phyloP scores from a whole-genome alignment of 1,140 invertebrate species.

The Penaeus japonicus region DNA sequence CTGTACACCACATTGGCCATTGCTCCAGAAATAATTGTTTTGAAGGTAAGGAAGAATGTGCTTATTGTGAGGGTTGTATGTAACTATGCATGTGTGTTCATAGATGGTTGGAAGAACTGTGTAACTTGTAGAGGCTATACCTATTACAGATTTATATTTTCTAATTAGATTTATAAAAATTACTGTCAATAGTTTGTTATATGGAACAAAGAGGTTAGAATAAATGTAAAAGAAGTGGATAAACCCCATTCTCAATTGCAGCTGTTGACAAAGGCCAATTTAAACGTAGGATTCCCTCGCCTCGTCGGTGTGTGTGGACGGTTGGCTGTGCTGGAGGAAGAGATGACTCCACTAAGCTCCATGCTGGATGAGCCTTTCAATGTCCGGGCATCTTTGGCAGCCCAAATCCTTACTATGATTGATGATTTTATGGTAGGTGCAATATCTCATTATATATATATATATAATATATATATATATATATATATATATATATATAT shows the following conservation, averaged over 20 bases:
- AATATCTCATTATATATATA: too few relatives aligned
- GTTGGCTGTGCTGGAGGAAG: slow-evolving; percentile 19
- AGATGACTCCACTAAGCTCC: slow-evolving; percentile 21
- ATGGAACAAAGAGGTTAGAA: too few relatives aligned
- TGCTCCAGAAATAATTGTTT: slow-evolving; percentile 40
- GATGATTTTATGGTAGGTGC: slow-evolving; percentile 41
- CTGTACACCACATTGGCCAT: slow-evolving; percentile 32
- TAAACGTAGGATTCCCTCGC: slow-evolving; percentile 45
- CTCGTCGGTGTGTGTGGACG: slow-evolving; percentile 43
- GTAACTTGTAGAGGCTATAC: too few relatives aligned
- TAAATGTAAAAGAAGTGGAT: too few relatives aligned
- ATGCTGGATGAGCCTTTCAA: slow-evolving; percentile 40
- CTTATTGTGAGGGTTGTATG: too few relatives aligned
- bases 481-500: too few relatives aligned
- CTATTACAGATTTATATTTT: too few relatives aligned
- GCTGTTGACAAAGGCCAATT: slow-evolving; percentile 41
- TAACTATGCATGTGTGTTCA: too few relatives aligned
- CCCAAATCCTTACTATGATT: slow-evolving; percentile 43
- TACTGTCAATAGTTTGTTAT: too few relatives aligned
- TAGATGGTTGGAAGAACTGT: too few relatives aligned
- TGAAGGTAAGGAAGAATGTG: background rate
- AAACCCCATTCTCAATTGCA: background rate
- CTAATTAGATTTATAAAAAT: too few relatives aligned
- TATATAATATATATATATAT: too few relatives aligned
- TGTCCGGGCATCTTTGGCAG: slow-evolving; percentile 39